A percentile compares a stretch with the other conserved stretches of the same genome.
Conservation (phyloP, 2,888 invertebrate genomes). For the Nezara viridula region DNA sequence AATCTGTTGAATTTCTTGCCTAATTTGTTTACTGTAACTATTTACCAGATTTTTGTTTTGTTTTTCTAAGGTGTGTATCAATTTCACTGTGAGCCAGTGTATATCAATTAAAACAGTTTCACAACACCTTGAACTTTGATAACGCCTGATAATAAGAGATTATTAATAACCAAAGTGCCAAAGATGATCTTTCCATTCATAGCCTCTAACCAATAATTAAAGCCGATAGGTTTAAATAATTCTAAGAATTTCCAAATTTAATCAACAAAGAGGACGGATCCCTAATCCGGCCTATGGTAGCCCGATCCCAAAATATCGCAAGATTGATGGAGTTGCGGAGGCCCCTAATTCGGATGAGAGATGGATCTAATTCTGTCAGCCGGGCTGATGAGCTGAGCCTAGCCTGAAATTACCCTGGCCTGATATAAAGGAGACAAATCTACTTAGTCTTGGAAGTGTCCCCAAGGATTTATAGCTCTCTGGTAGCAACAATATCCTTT, state of each 20-base stretch:
- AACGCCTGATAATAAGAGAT: no score
- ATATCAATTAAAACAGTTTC: not conserved
- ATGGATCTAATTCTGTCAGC: constrained; percentile 37
- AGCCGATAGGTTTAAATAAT: not conserved
- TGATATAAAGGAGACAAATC: constrained; percentile 12
- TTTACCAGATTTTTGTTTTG: no score
- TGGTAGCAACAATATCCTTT: not conserved
- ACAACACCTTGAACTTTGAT: not conserved
- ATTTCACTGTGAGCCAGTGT: no score
- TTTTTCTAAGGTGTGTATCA: no score
- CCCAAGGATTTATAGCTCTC: not conserved
- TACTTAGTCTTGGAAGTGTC: not conserved
- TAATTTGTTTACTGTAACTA: no score
- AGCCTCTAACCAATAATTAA: not conserved
- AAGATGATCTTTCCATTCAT: not conserved
- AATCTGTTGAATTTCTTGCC: no score
- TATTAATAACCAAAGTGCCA: not conserved
- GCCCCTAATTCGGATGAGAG: constrained; percentile 32
- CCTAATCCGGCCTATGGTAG: not conserved
- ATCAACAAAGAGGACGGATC: not conserved
- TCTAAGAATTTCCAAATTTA: not conserved
- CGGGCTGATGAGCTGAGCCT: not conserved
- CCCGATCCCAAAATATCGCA: not conserved
- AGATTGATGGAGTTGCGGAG: constrained; percentile 40
- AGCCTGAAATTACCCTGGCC: not conserved